These are phyloP conservation scores for Agriotes lineatus DNA, from an alignment of 2,888 invertebrate species.

Conservation along the genomic window DNA sequence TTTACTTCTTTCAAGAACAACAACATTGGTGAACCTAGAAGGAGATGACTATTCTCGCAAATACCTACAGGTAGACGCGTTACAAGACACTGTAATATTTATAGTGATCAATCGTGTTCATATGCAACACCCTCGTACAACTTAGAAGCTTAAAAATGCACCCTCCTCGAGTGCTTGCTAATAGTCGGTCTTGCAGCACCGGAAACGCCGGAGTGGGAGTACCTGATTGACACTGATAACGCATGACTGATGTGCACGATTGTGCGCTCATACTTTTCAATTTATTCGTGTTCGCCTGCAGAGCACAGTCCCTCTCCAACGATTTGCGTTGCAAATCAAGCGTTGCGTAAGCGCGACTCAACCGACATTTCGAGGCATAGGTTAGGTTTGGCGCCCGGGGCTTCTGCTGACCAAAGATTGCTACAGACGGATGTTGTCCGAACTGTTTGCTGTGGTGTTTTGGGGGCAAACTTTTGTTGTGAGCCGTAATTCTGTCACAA, in stretches of 20 bases:
- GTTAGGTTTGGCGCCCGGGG: slow-evolving; percentile 26
- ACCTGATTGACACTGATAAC: slow-evolving; percentile 40
- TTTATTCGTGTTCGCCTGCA: slow-evolving; percentile 14
- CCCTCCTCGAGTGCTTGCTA: background rate
- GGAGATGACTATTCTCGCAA: no score
- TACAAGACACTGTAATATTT: no score
- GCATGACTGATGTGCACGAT: slow-evolving; percentile 37
- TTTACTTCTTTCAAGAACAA: no score
- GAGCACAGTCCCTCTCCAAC: background rate
- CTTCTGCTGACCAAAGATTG: no score
- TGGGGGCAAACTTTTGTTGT: no score
- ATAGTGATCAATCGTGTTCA: no score
- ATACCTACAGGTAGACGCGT: no score
- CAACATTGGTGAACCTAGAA: no score
- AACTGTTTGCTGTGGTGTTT: no score
- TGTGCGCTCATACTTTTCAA: slow-evolving; percentile 39
- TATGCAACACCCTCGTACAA: no score
- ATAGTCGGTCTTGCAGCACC: slow-evolving; percentile 24
- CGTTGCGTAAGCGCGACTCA: background rate
- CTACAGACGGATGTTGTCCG: no score
- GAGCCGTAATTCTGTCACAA: no score
- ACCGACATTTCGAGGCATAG: slow-evolving; percentile 19
- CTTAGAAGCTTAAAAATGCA: slow-evolving; percentile 9
- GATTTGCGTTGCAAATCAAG: slow-evolving; percentile 16
- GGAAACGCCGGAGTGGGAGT: slow-evolving; percentile 38